Conservation (phyloP, 2,888 invertebrate species). For the Villa cingulata region DNA sequence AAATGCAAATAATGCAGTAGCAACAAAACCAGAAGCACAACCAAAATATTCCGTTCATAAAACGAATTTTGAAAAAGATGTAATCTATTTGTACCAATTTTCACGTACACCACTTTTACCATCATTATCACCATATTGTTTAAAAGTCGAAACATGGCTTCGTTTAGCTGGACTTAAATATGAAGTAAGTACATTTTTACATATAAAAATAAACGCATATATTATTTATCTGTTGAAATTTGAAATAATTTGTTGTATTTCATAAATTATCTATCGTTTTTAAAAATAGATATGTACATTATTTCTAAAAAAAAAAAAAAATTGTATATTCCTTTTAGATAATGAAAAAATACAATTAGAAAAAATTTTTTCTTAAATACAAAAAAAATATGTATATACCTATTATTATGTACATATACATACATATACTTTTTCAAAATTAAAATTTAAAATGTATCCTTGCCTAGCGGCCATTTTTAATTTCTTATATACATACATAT, state of each 20-base stretch:
- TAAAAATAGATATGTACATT: too few relatives aligned
- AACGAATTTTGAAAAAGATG: constrained; percentile 77
- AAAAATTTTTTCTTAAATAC: too few relatives aligned
- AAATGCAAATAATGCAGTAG: constrained; percentile 37
- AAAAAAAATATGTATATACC: too few relatives aligned
- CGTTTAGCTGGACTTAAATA: constrained; percentile 83
- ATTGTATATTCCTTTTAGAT: too few relatives aligned
- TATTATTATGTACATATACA: too few relatives aligned
- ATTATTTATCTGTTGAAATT: too few relatives aligned
- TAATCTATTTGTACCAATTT: constrained; percentile 89
- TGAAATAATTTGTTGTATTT: too few relatives aligned
- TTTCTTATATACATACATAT: neutral
- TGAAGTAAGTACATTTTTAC: constrained; percentile 68
- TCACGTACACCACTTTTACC: constrained; percentile 80
- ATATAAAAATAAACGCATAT: too few relatives aligned
- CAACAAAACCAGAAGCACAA: constrained; percentile 47
- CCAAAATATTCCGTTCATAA: constrained; percentile 76
- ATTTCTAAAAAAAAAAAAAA: too few relatives aligned
- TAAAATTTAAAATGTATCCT: neutral
- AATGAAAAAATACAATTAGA: too few relatives aligned
- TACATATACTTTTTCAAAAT: neutral
- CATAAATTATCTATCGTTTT: too few relatives aligned
- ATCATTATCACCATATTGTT: constrained; percentile 81
- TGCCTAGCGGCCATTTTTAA: neutral
- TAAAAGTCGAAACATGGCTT: constrained; percentile 94